A percentile compares a stretch with the other conserved stretches of the same genome.
phyloP scores from a whole-genome alignment of 2,113 vertebrate species.

The Procapra przewalskii region DNA sequence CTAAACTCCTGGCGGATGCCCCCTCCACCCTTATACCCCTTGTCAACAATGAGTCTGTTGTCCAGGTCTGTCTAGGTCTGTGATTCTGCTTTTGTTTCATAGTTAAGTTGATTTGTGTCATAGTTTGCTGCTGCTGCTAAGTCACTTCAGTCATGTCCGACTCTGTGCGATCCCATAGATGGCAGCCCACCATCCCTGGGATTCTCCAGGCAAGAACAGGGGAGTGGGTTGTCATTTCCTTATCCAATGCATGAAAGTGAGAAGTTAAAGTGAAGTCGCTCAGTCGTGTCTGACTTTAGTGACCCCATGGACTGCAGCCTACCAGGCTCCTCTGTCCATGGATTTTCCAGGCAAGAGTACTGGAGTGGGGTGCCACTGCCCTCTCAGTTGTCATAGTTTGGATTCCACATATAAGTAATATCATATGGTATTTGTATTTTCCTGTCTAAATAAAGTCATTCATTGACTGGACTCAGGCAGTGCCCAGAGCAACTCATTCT shows the following conservation, averaged over 20 bases:
- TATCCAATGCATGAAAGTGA: not conserved
- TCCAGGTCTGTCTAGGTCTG: not conserved
- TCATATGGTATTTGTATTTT: not conserved
- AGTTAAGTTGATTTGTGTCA: not conserved
- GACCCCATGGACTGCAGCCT: not conserved
- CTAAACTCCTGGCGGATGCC: not conserved
- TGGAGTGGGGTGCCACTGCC: not conserved
- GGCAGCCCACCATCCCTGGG: not conserved
- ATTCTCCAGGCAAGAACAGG: not conserved
- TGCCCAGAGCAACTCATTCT: not conserved
- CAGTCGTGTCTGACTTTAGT: not conserved
- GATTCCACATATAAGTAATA: not conserved
- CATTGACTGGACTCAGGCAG: too few species aligned
- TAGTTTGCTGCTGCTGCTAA: not conserved
- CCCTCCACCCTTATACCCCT: not conserved
- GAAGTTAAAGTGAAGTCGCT: not conserved
- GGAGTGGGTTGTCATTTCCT: not conserved
- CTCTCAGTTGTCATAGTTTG: not conserved
- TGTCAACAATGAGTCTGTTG: not conserved
- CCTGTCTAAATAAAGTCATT: not conserved
- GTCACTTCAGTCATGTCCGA: accelerated
- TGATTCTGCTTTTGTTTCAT: not conserved
- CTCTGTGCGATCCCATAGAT: accelerated
- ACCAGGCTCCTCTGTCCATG: not conserved
- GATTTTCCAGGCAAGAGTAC: not conserved